Percentiles rank a stretch among this genome's conserved stretches.
Conservation (phyloP, 2,113 vertebrate species). For the Aphelocoma coerulescens region DNA sequence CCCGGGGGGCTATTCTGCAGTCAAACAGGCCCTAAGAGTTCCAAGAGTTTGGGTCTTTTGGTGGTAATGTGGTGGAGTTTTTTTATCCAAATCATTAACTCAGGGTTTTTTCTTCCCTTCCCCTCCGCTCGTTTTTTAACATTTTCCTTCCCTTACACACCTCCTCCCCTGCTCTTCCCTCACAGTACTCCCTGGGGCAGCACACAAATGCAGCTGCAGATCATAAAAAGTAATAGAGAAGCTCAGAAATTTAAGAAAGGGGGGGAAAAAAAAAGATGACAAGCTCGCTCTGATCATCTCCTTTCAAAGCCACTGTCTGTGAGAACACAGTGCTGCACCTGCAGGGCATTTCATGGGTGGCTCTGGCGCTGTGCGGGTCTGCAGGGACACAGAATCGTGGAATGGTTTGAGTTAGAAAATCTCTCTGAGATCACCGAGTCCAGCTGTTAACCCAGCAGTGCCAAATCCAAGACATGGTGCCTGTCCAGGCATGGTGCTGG, state of each 20-base stretch:
- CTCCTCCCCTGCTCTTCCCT: not conserved
- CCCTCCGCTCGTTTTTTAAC: not conserved
- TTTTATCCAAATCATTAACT: not conserved
- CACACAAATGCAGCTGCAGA: slow-evolving; percentile 9
- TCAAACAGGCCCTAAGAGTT: slow-evolving; percentile 27
- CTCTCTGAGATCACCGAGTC: not conserved
- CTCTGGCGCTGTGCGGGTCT: rapidly evolving
- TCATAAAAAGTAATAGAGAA: slow-evolving; percentile 41
- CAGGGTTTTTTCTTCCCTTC: not conserved
- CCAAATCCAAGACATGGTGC: not conserved
- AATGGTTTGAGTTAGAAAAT: not conserved
- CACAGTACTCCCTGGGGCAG: not conserved
- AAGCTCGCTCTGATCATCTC: slow-evolving; percentile 39
- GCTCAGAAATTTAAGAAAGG: slow-evolving; percentile 50
- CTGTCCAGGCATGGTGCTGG: not conserved
- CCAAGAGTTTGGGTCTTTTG: slow-evolving; percentile 16
- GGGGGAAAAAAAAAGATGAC: not conserved
- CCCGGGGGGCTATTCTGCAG: not conserved
- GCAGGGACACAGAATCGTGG: not conserved
- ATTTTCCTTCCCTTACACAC: not conserved
- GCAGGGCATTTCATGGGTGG: not conserved
- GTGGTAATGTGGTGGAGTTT: not conserved
- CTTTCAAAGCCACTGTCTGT: not conserved
- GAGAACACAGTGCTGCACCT: not conserved
- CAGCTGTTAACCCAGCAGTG: not conserved